Base-by-base conservation (phyloP, 2,888 invertebrate genomes). In the Boloria selene region DNA sequence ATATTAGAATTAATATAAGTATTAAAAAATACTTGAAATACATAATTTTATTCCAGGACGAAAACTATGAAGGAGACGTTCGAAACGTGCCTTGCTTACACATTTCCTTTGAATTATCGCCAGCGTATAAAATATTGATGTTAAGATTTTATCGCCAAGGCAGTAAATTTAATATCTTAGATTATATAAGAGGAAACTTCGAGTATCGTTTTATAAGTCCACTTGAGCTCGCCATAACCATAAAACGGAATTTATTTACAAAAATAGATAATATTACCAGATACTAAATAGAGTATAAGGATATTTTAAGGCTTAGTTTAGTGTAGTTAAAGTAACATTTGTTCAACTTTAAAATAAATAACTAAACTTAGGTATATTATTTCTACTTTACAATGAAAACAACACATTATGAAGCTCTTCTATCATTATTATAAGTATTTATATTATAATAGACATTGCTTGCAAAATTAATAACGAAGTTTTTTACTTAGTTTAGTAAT, bases 91-190 rank as follows among this genome's bases (percentile, higher is more conserved):
- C 26, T 4, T 26, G 63, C 63, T 26, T 64, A 64, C 63, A 58
- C 44, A 16, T 45, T 64, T 31, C 58, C 13, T 50, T 45, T 58
- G 51, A 64, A 63, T 63, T 56, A 64, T 56, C 63, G n/a, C 14
- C 17, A 44, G 44, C 44, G 47, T 44, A 63, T 63, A 63, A 63
- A 63, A 63, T 63, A 56, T 63, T 63, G 51, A 63, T 63, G 56
- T 63, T 50, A 63, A 63, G 56, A 63, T 63, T 63, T 63, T 63
- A 63, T 63, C 55, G 56, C 42, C 55, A n/a, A 26, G 3, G 38
- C 54, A 54, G 47, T 63, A 63, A 63, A 56, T 56, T 63, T 63
- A 63, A 63, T 56, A 50, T 56, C 58, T 26, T 26, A 58, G 58
- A 47, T 58, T 54, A 54, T 26, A 45, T 55, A 56, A 63, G 56